These are phyloP conservation scores for Lasius platythorax DNA, from an alignment of 2,888 invertebrate species.

Conservation along the genomic window DNA sequence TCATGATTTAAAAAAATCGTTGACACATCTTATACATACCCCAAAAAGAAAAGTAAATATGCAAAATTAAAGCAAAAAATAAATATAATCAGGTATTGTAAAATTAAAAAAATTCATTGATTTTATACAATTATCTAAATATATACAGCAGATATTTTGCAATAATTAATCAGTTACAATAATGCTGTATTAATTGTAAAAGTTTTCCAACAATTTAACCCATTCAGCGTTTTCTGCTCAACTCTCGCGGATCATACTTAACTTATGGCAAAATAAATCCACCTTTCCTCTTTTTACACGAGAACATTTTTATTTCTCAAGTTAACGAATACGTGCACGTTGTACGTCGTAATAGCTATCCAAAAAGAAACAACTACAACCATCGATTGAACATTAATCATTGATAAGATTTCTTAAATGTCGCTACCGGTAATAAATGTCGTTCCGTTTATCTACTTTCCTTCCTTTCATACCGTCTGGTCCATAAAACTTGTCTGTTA, in stretches of 20 bases:
- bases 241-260: background rate
- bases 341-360: background rate
- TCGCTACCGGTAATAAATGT: conserved; percentile 67
- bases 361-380: conserved; percentile 26
- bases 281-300: background rate
- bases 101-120: background rate
- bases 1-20: no score
- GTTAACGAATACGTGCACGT: conserved; percentile 31
- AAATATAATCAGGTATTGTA: background rate
- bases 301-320: conserved; percentile 8
- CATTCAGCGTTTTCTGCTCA: background rate
- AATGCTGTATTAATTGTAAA: background rate
- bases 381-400: conserved; percentile 69
- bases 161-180: background rate
- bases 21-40: background rate
- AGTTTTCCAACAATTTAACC: background rate
- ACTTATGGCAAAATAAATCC: conserved; percentile 1
- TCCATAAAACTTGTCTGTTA: conserved; percentile 69
- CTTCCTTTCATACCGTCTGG: conserved; percentile 52
- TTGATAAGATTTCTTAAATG: conserved; percentile 69
- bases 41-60: background rate
- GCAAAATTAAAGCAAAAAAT: background rate
- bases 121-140: background rate
- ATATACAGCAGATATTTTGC: background rate
- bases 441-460: conserved; percentile 65